Percentiles rank a stretch among this genome's conserved stretches.
phyloP scores from a whole-genome alignment of 2,888 invertebrate species.

The Yponomeuta evonymella region DNA sequence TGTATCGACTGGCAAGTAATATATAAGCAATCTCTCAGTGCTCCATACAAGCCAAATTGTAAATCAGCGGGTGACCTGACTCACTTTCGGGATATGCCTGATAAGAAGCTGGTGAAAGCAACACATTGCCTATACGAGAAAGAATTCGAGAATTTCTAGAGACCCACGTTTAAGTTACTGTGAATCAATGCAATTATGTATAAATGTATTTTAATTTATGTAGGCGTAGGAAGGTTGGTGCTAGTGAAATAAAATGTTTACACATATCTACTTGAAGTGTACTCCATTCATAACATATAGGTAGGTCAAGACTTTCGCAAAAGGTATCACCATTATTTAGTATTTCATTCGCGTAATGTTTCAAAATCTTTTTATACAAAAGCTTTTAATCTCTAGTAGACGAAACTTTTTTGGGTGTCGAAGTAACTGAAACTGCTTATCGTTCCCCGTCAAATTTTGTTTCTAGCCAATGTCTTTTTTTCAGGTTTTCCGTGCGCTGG shows the following conservation, averaged over 20 bases:
- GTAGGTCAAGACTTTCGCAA: too few species aligned
- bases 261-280: background rate
- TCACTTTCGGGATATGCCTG: conserved; percentile 79
- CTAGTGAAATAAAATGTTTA: background rate
- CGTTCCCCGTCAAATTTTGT: background rate
- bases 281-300: background rate
- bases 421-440: too few species aligned
- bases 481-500: conserved; percentile 86
- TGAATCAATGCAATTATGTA: background rate
- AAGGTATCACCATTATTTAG: too few species aligned
- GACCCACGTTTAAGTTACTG: background rate
- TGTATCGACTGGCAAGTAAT: conserved; percentile 87
- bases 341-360: too few species aligned
- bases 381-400: too few species aligned
- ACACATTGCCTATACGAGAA: conserved; percentile 70
- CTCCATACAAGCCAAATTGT: conserved; percentile 77
- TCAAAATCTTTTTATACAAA: too few species aligned
- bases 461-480: conserved; percentile 21
- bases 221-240: background rate
- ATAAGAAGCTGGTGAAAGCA: conserved; percentile 63
- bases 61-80: conserved; percentile 76
- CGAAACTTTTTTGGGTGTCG: too few species aligned
- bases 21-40: conserved; percentile 81
- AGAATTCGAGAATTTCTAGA: conserved; percentile 82
- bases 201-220: background rate